Evolutionary conservation across 2,888 invertebrate species (phyloP).

Genomic region (Noctua janthina): DNA sequence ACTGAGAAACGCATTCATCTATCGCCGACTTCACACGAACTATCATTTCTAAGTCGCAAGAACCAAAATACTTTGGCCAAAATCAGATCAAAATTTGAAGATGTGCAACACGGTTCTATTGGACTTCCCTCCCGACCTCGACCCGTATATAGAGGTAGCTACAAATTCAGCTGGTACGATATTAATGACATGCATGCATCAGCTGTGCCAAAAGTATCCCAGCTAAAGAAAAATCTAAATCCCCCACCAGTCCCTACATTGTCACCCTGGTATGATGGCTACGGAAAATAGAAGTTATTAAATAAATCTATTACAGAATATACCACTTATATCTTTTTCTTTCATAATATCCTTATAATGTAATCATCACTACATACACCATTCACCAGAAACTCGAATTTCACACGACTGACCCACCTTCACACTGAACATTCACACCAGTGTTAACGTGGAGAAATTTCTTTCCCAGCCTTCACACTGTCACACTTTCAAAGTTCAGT

Average conservation of each 20-base stretch:
- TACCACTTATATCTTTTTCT: background rate
- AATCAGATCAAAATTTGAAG: conserved; percentile 14
- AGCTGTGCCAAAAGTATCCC: conserved; percentile 18
- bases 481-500: no score
- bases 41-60: background rate
- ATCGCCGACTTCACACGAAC: background rate
- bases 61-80: background rate
- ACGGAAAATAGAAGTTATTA: conserved; percentile 71
- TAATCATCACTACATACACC: background rate
- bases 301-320: conserved; percentile 9
- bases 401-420: no score
- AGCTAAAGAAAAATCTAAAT: conserved; percentile 54
- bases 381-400: background rate
- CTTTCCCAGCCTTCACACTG: no score
- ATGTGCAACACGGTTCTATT: background rate
- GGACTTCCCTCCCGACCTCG: conserved; percentile 9
- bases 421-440: no score
- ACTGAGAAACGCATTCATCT: conserved; percentile 10
- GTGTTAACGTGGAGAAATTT: no score
- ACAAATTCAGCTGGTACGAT: conserved; percentile 72
- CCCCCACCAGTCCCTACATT: conserved; percentile 75
- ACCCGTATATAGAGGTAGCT: conserved; percentile 66
- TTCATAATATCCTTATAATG: background rate
- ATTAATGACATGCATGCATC: conserved; percentile 32
- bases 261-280: conserved; percentile 77